Conservation (phyloP, 2,113 vertebrate species). For the Gymnarchus niloticus region DNA sequence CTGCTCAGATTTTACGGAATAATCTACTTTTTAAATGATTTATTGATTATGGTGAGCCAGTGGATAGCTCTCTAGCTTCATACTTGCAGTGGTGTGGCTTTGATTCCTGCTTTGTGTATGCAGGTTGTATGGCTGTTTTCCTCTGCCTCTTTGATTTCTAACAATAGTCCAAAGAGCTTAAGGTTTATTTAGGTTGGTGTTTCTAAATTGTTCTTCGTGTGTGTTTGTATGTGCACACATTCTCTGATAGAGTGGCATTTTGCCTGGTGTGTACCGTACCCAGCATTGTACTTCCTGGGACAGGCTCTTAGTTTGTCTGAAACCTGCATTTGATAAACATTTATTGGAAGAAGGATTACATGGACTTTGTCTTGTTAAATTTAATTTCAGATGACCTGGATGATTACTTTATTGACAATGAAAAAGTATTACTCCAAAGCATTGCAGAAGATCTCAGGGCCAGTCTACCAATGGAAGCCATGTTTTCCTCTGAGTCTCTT, state of each 20-base stretch:
- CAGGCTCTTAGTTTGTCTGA: neutral
- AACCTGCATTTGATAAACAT: neutral
- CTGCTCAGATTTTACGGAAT: neutral
- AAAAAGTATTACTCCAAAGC: slow-evolving; percentile 66
- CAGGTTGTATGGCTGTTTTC: neutral
- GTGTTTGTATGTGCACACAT: neutral
- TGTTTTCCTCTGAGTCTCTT: slow-evolving; percentile 68
- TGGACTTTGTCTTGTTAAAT: neutral
- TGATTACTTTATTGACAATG: slow-evolving; percentile 70
- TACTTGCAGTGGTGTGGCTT: neutral
- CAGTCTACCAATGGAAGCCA: slow-evolving; percentile 67
- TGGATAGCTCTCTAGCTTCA: neutral
- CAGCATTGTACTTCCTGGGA: neutral
- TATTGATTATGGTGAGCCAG: neutral
- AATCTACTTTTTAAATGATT: neutral
- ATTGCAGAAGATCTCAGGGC: slow-evolving; percentile 79
- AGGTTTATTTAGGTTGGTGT: neutral
- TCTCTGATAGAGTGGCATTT: no score
- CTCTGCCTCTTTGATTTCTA: neutral
- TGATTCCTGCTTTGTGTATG: neutral
- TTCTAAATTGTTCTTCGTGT: no score
- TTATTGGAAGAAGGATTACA: neutral
- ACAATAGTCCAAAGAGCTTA: neutral
- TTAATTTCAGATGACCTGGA: slow-evolving; percentile 74
- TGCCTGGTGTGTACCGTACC: no score